Evolutionary conservation across 2,888 invertebrate species (phyloP), one percentile per base, ranked within the genome.

Genomic region (Apotomis capreana): DNA sequence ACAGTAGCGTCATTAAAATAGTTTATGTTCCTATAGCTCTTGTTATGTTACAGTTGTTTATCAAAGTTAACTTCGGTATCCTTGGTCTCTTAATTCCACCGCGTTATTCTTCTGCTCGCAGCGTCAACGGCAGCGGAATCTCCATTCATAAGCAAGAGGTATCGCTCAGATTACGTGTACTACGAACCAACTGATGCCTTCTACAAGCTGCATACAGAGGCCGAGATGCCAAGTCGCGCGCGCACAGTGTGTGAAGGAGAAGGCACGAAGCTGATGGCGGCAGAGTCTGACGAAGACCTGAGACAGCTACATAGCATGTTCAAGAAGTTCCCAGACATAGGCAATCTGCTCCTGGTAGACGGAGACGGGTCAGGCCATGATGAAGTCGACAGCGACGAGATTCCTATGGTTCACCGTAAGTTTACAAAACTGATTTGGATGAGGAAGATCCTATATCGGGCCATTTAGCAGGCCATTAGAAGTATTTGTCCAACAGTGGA

Each of bases 201-300:
- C 59, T 75, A 71, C 71, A 75, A 75, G 49, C 59, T 75, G 0
- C 75, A 75, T 26, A 74, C 60, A 4, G 74, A 75, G 44, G 40
- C n/a, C 3, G 49, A 15, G 2, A 1, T 9, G 3, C 5, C 13
- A 0, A 1, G 10, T 0, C 46, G 26, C 26, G 68, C 71, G 1
- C 15, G n/a, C n/a, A 10, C 3, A 8, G 9, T 36, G 2, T 74
- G 74, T 69, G 26, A 9, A 9, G 52, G 51, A 3, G 72, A 74
- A 54, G 68, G 73, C 1, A 68, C 72, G n/a, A 44, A 63, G 44
- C 68, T 74, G 9, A 63, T 74, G 70, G 15, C 63, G 0, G 63
- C 68, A 0, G 67, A 67, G 15, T 52, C 68, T 0, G 59, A 64
- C 5, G 13, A 68, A n/a, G 73, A 74, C 46, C 36, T 73, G 5